Evolutionary conservation across 1,140 invertebrate species (phyloP).

Genomic region (Neelides sp.): DNA sequence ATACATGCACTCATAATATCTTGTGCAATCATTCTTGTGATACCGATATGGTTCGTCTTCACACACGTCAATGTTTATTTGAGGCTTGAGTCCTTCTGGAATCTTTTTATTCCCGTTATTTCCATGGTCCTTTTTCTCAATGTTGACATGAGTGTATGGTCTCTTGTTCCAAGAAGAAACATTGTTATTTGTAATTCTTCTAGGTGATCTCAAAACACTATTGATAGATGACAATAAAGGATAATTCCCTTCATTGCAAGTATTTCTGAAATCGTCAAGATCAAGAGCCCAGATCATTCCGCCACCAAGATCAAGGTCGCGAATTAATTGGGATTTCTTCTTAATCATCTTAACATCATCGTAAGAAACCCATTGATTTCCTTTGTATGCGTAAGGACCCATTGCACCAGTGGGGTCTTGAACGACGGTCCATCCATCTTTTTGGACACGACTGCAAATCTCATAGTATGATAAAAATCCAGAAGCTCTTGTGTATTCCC

Average conservation of each 20-base stretch:
- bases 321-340: conserved; percentile 59
- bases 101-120: background rate
- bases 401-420: conserved; percentile 43
- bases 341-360: conserved; percentile 48
- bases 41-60: conserved; percentile 46
- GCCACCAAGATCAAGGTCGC: conserved; percentile 60
- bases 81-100: background rate
- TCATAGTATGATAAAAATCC: conserved; percentile 56
- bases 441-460: conserved; percentile 65
- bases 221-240: conserved; percentile 36
- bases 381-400: conserved; percentile 48
- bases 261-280: conserved; percentile 67
- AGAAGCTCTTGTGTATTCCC: conserved; percentile 46
- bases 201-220: conserved; percentile 45
- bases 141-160: conserved; percentile 32
- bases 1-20: conserved; percentile 67
- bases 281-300: conserved; percentile 82
- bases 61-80: conserved; percentile 38
- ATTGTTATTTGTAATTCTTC: conserved; percentile 9
- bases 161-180: conserved; percentile 10
- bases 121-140: conserved; percentile 21
- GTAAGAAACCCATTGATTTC: conserved; percentile 54
- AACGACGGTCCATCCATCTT: conserved; percentile 46
- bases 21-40: conserved; percentile 55
- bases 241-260: conserved; percentile 39